A percentile compares a stretch with the other conserved stretches of the same genome.
These are phyloP conservation scores for Malurus melanocephalus DNA, from an alignment of 2,113 vertebrate genomes.

Conservation along the genomic window DNA sequence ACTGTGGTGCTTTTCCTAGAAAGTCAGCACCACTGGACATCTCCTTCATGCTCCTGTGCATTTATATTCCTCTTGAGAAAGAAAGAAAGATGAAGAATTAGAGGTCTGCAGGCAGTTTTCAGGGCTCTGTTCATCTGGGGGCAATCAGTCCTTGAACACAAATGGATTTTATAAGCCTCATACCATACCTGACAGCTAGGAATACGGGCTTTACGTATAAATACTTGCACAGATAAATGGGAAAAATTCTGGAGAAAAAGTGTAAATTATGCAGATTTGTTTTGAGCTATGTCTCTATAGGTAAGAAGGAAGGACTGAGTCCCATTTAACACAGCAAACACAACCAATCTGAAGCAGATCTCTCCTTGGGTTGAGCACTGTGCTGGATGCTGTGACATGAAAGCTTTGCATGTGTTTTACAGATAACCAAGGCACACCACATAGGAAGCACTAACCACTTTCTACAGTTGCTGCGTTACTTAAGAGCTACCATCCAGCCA, in stretches of 20 bases:
- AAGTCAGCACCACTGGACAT: background rate
- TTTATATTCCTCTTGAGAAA: background rate
- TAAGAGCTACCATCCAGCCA: background rate
- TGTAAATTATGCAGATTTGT: background rate
- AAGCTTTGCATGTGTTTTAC: background rate
- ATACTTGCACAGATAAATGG: background rate
- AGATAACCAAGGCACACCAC: background rate
- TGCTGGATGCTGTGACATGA: background rate
- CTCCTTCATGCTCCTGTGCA: background rate
- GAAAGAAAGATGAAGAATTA: background rate
- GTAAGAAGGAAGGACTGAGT: background rate
- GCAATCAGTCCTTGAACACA: background rate
- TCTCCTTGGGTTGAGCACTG: background rate
- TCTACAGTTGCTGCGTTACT: background rate
- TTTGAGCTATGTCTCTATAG: background rate
- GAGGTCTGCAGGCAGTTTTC: background rate
- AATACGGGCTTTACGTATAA: background rate
- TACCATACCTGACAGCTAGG: background rate
- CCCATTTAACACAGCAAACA: background rate
- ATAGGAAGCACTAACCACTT: background rate
- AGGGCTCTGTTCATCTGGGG: background rate
- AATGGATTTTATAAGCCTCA: background rate
- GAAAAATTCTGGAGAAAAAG: background rate
- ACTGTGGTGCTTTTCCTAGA: background rate
- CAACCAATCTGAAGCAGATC: background rate